Base-by-base conservation (phyloP, 2,888 invertebrate genomes). In the Lasioglossum zephyrum region DNA sequence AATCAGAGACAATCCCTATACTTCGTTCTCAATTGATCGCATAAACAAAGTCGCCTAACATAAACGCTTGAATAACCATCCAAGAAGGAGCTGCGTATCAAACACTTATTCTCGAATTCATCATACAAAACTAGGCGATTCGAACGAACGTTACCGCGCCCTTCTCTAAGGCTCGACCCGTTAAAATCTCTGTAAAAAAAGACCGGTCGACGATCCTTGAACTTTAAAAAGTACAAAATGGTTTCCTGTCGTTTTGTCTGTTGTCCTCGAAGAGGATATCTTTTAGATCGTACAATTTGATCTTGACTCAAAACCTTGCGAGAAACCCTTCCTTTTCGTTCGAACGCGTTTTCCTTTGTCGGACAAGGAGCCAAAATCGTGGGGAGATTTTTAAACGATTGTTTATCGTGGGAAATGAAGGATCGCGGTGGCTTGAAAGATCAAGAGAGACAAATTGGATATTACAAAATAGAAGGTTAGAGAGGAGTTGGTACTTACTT, bases 51-150 rank as follows among this genome's bases (percentile, higher is more conserved):
- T 57, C 57, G n/a, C 57, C 57, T n/a, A 57, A 57, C 11, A n/a
- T n/a, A n/a, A 57, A 57, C 57, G 57, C 57, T n/a, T 22, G n/a
- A 57, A n/a, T 11, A 57, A 57, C n/a, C n/a, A 11, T 57, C 57
- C n/a, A 57, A 4, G n/a, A 57, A 57, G 57, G 9, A 11, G 57
- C n/a, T n/a, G 57, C 57, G 11, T n/a, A n/a, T 57, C 57, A n/a
- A 57, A n/a, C 11, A 57, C n/a, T 57, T 57, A 11, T 57, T n/a
- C n/a, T n/a, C 57, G 9, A 57, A 57, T 57, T n/a, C 11, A n/a
- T 57, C 57, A n/a, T 57, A n/a, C 57, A 57, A 57, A 57, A n/a
- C n/a, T 57, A n/a, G n/a, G 57, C 57, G 57, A 57, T n/a, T n/a
- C 57, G 57, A 63, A 31, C 63, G 63, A 63, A 63, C 31, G 63